phyloP scores from a whole-genome alignment of 2,888 invertebrate genomes.

The Drosophila subquinaria region DNA sequence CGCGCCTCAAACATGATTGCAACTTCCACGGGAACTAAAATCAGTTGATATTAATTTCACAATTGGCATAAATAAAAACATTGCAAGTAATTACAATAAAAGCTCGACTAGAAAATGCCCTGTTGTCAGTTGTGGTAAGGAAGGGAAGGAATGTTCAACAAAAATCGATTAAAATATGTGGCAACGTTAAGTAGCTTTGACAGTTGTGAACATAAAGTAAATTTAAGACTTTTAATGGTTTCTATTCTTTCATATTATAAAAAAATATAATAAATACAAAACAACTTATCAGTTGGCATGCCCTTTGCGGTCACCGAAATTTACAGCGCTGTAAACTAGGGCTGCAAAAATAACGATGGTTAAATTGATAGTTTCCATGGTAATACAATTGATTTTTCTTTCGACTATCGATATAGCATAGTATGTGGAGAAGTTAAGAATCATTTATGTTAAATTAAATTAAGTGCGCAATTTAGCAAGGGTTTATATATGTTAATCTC shows the following conservation, averaged over 20 bases:
- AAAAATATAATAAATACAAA: neutral
- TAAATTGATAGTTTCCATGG: neutral
- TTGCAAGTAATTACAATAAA: neutral
- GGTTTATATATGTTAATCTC: no score
- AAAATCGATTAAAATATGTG: neutral
- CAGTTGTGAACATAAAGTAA: neutral
- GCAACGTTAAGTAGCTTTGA: neutral
- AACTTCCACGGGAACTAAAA: slow-evolving; percentile 10
- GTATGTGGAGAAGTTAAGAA: neutral
- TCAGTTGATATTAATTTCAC: slow-evolving; percentile 45
- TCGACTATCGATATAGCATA: neutral
- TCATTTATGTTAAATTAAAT: neutral
- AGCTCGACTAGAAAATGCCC: slow-evolving; percentile 8
- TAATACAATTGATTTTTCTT: neutral
- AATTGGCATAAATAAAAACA: slow-evolving; percentile 10
- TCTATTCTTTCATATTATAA: neutral
- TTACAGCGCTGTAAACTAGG: neutral
- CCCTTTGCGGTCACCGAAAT: neutral
- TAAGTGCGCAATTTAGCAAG: no score
- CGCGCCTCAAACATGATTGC: slow-evolving; percentile 98
- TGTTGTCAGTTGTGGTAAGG: neutral
- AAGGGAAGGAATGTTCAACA: no score
- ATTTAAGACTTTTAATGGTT: neutral
- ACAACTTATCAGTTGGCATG: neutral
- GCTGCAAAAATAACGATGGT: neutral